Evolutionary conservation across 1,140 invertebrate genomes (phyloP).

Genomic region (Drosophila biarmipes): DNA sequence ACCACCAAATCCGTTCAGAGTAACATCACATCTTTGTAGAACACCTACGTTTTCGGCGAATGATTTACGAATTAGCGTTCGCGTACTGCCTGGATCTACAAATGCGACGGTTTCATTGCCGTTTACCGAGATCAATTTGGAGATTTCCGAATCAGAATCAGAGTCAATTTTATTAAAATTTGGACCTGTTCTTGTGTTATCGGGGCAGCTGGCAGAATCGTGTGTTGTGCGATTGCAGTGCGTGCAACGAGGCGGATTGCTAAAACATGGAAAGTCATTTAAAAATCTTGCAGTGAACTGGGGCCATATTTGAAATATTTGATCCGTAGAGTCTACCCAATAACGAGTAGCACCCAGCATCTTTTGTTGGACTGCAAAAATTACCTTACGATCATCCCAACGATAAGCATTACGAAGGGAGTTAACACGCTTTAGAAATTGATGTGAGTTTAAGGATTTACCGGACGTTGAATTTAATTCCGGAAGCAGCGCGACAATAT

Average conservation of each 20-base stretch:
- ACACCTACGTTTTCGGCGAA: background rate
- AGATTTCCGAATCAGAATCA: background rate
- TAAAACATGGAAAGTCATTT: background rate
- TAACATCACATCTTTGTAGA: too few relatives aligned
- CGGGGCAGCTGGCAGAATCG: background rate
- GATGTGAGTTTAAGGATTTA: too few relatives aligned
- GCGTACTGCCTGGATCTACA: background rate
- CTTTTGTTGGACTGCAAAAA: background rate
- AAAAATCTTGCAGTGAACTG: background rate
- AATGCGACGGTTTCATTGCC: background rate
- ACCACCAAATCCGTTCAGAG: too few relatives aligned
- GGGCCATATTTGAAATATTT: background rate
- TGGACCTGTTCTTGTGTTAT: background rate
- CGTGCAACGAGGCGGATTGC: background rate
- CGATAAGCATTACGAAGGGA: background rate
- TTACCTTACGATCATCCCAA: background rate
- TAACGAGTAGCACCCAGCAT: background rate
- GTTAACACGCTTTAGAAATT: too few relatives aligned
- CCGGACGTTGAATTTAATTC: too few relatives aligned
- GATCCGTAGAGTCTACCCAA: background rate
- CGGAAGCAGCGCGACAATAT: too few relatives aligned
- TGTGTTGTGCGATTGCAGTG: background rate
- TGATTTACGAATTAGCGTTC: background rate
- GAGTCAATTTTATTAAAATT: background rate
- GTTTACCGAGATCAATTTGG: background rate